Percentiles rank a stretch among this genome's conserved stretches.
phyloP scores from a whole-genome alignment of 1,140 invertebrate genomes.

The Drosophila melanica region DNA sequence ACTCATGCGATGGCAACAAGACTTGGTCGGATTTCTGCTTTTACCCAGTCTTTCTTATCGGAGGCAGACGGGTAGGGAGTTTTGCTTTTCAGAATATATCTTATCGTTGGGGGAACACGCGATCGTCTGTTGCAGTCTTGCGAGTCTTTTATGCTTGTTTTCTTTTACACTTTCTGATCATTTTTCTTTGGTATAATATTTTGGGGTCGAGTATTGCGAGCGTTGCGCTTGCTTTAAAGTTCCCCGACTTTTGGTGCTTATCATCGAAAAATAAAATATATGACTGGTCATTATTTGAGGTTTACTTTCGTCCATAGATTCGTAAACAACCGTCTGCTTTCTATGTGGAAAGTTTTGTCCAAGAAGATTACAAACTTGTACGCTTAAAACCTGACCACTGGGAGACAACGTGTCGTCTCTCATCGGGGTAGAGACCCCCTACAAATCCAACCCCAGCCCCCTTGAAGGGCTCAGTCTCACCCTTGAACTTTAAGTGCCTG shows the following conservation, averaged over 20 bases:
- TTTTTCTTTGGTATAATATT: not conserved
- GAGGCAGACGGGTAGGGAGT: not conserved
- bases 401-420: slow-evolving; percentile 48
- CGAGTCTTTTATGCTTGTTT: slow-evolving; percentile 5
- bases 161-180: not conserved
- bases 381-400: slow-evolving; percentile 39
- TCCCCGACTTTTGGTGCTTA: slow-evolving; percentile 24
- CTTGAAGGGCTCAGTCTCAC: slow-evolving; percentile 1
- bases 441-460: not conserved
- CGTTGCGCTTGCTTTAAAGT: slow-evolving; percentile 2
- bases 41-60: not conserved
- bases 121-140: not conserved
- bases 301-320: slow-evolving; percentile 31
- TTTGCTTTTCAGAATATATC: not conserved
- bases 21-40: not conserved
- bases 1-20: not conserved
- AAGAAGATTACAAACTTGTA: slow-evolving; percentile 29
- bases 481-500: slow-evolving; percentile 62
- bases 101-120: slow-evolving; percentile 4
- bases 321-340: slow-evolving; percentile 44
- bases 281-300: slow-evolving; percentile 20
- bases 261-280: slow-evolving; percentile 10
- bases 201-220: not conserved
- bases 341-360: slow-evolving; percentile 56
- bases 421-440: slow-evolving; percentile 29